phyloP scores from a whole-genome alignment of 2,797 vertebrate species.

The Setipinna tenuifilis region DNA sequence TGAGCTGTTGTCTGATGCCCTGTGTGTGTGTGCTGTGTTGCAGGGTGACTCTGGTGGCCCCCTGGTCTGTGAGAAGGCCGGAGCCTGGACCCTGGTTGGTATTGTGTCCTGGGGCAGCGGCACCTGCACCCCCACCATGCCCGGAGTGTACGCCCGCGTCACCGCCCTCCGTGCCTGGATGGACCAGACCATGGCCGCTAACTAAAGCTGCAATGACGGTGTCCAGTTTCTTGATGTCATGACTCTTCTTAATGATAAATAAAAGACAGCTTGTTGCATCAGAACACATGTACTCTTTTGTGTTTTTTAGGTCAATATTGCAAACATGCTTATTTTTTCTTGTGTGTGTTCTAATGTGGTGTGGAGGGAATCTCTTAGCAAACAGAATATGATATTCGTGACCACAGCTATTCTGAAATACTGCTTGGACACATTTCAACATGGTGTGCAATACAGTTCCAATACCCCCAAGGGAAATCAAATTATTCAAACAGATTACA shows the following conservation, averaged over 20 bases:
- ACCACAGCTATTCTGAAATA: background rate
- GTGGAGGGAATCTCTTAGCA: background rate
- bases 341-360: background rate
- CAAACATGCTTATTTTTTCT: background rate
- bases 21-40: constrained; percentile 33
- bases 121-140: constrained; percentile 63
- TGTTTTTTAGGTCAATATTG: background rate
- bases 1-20: too few relatives aligned
- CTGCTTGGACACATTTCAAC: background rate
- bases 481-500: background rate
- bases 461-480: background rate
- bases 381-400: background rate
- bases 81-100: constrained; percentile 81
- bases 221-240: constrained; percentile 22
- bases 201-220: constrained; percentile 59
- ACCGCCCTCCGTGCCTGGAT: constrained; percentile 74
- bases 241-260: background rate
- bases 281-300: background rate
- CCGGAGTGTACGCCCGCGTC: constrained; percentile 77
- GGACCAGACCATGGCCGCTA: constrained; percentile 71
- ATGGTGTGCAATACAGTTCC: background rate
- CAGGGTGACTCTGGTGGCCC: constrained; percentile 86
- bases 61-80: constrained; percentile 78
- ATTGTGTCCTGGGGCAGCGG: constrained; percentile 85
- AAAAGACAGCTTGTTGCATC: constrained; percentile 1